Evolutionary conservation across 92 coral and sea anemone species (phyloP), one percentile per base, ranked within the genome.

Genomic region (Ricordea florida): DNA sequence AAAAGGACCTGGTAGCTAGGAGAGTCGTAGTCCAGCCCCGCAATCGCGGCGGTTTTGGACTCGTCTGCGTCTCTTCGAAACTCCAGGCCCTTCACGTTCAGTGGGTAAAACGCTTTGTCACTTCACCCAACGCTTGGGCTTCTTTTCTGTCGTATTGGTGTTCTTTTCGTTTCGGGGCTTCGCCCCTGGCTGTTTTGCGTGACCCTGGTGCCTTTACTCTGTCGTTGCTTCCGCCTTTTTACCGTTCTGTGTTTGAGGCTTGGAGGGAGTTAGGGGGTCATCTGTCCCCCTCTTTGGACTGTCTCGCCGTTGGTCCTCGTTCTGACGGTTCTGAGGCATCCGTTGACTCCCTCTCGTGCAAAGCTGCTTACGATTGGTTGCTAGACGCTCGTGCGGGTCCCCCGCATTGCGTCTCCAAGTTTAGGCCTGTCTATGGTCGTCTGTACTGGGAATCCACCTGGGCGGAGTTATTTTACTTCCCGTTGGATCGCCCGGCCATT

Each of bases 381-480:
- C 4, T 74, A 4, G 16, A 15, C 1, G 6, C 10, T 6, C n/a
- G 14, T 11, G 38, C 35, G 10, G 7, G 27, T 2, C n/a, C 14
- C 5, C 73, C 81, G 0, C 32, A 42, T 0, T 38, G 82, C 10
- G 29, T 46, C 0, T 0, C 0, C 0, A 55, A 76, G n/a, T 62
- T 74, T 29, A 2, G 5, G 0, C 40, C 28, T 1, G 18, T 35
- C 25, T 62, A 28, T 25, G 72, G 62, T 0, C 2, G 7, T 5
- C 15, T 74, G 15, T 63, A 74, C 2, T 82, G 82, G 88, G 15
- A 10, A 0, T 24, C 38, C 1, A 55, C 50, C 1, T 81, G 87
- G 81, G 21, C 1, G 0, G 38, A 46, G 0, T 25, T 81, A 0
- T 69, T 32, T 7, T 50, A 37, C 8, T 21, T 58, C 1, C 63